Percentiles rank a stretch among this genome's conserved stretches.
These are phyloP conservation scores for Thalassophryne amazonica DNA, from an alignment of 2,797 vertebrate genomes.

Conservation along the genomic window DNA sequence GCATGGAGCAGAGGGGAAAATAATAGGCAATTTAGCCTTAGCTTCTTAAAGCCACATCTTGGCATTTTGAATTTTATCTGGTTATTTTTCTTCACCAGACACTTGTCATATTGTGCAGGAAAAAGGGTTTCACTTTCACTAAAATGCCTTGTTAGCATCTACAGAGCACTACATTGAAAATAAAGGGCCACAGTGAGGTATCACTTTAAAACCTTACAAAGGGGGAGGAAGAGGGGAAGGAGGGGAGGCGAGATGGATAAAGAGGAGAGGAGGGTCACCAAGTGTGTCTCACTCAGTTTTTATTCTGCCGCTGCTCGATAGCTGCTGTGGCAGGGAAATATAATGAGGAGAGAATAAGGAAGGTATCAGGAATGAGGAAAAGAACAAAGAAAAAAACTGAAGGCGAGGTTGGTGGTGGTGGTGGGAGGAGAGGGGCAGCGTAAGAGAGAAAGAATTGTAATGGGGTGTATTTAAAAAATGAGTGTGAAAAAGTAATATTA, in stretches of 20 bases:
- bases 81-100: slow-evolving; percentile 55
- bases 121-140: slow-evolving; percentile 36
- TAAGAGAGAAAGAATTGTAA: not conserved
- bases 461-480: not conserved
- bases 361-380: slow-evolving; percentile 1
- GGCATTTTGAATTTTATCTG: slow-evolving; percentile 58
- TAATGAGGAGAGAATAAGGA: slow-evolving; percentile 52
- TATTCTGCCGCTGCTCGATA: not conserved
- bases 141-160: slow-evolving; percentile 64
- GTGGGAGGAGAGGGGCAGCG: not conserved
- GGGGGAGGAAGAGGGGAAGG: not conserved
- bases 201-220: slow-evolving; percentile 37
- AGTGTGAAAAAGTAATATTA: slow-evolving; percentile 1
- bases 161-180: slow-evolving; percentile 40
- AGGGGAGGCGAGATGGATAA: not conserved
- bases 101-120: slow-evolving; percentile 42
- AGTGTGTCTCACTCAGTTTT: slow-evolving; percentile 16
- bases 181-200: slow-evolving; percentile 39
- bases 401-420: no score
- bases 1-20: slow-evolving; percentile 54
- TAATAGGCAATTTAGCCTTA: slow-evolving; percentile 73
- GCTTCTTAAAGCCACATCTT: slow-evolving; percentile 59
- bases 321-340: slow-evolving; percentile 27
- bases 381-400: not conserved
- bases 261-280: slow-evolving; percentile 17